These are phyloP conservation scores for Magallana nippona DNA, from an alignment of 2,888 invertebrate genomes.

Conservation along the genomic window DNA sequence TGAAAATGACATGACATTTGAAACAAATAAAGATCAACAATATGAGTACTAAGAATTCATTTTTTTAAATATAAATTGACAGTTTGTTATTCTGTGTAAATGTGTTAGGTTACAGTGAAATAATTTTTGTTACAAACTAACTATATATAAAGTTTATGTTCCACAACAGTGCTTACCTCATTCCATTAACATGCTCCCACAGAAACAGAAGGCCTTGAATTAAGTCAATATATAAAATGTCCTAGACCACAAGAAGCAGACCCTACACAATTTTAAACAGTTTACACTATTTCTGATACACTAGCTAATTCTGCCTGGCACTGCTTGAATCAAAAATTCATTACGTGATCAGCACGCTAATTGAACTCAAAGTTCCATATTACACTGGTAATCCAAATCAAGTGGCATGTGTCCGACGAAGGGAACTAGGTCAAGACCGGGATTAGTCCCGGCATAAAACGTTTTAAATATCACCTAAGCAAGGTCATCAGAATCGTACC, in stretches of 20 bases:
- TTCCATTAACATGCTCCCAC: too few relatives aligned
- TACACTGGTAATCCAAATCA: background rate
- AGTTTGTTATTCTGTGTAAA: too few relatives aligned
- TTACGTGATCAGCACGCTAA: background rate
- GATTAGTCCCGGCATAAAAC: background rate
- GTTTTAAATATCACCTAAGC: background rate
- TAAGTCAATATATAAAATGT: background rate
- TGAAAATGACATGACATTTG: background rate
- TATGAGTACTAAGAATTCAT: background rate
- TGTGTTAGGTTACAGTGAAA: too few relatives aligned
- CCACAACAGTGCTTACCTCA: too few relatives aligned
- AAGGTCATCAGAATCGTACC: background rate
- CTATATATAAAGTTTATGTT: too few relatives aligned
- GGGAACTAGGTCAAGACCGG: background rate
- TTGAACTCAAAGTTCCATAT: background rate
- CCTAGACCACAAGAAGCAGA: background rate
- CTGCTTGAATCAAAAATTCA: background rate
- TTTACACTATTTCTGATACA: background rate
- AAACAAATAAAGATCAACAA: background rate
- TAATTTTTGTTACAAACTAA: too few relatives aligned
- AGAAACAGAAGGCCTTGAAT: background rate
- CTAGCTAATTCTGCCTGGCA: background rate
- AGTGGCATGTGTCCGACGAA: background rate
- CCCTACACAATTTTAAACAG: background rate
- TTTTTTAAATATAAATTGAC: too few relatives aligned